Percentiles rank a stretch among this genome's conserved stretches.
Conservation (phyloP, 2,888 invertebrate species). For the Hyalella azteca region DNA sequence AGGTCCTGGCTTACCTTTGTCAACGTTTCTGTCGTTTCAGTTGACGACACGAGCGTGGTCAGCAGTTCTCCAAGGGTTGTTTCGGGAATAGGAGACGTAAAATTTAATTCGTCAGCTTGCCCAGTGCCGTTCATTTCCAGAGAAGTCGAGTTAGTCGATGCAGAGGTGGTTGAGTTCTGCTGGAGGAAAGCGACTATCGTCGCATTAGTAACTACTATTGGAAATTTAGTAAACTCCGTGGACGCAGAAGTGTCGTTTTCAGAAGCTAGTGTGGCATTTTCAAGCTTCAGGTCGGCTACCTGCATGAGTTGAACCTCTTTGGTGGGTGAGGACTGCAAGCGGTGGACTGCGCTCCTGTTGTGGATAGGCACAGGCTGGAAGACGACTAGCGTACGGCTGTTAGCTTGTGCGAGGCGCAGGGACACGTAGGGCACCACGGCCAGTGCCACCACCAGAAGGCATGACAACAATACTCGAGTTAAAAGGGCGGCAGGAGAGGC, state of each 20-base stretch:
- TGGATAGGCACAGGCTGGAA: constrained; percentile 51
- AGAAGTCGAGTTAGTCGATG: not conserved
- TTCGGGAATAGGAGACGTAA: too few relatives aligned
- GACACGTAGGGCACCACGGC: constrained; percentile 56
- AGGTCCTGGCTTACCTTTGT: not conserved
- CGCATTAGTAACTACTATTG: not conserved
- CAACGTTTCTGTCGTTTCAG: not conserved
- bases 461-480: constrained; percentile 43
- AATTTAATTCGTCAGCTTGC: not conserved
- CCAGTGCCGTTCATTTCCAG: not conserved
- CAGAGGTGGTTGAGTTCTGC: not conserved
- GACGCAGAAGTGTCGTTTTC: not conserved
- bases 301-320: constrained; percentile 14
- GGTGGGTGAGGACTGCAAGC: not conserved
- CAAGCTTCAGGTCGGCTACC: constrained; percentile 7
- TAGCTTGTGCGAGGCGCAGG: constrained; percentile 48
- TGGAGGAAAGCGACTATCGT: not conserved
- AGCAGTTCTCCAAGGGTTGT: too few relatives aligned
- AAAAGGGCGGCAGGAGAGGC: constrained; percentile 44
- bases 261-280: not conserved
- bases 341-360: constrained; percentile 44
- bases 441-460: constrained; percentile 50
- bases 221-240: not conserved
- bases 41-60: not conserved
- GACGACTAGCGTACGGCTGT: constrained; percentile 51